Conservation (phyloP, 2,113 vertebrate genomes). For the Charina bottae region DNA sequence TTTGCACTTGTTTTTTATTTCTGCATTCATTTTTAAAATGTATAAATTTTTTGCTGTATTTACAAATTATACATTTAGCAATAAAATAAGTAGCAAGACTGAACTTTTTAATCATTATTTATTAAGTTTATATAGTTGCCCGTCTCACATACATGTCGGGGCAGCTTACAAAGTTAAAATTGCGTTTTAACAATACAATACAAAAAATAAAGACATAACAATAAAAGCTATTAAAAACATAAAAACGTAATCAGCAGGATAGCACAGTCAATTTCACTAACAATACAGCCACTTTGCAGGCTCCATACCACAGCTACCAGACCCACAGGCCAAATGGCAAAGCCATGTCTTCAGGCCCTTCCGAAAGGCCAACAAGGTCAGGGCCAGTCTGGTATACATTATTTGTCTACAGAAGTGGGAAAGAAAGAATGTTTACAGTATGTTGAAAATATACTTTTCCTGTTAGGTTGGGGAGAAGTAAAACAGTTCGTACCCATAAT, state of each 20-base stretch:
- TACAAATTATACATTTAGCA: neutral
- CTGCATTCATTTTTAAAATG: neutral
- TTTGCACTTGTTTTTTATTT: neutral
- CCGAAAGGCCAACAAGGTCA: neutral
- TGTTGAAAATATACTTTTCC: neutral
- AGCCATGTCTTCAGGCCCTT: neutral
- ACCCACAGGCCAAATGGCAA: neutral
- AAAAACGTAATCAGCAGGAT: neutral
- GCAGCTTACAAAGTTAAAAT: neutral
- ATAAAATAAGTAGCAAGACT: conserved; percentile 31
- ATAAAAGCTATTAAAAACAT: neutral
- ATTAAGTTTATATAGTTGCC: neutral
- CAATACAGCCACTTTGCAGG: neutral
- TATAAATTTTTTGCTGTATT: neutral
- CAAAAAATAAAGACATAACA: neutral
- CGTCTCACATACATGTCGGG: neutral
- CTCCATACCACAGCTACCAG: neutral
- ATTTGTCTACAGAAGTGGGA: neutral
- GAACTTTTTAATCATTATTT: neutral
- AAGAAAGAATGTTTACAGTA: neutral
- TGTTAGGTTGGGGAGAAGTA: neutral
- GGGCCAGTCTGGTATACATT: neutral
- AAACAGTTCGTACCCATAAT: neutral
- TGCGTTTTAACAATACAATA: neutral
- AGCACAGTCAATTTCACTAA: neutral